Base-by-base conservation (phyloP, 2,888 invertebrate species). In the Magallana nippona region DNA sequence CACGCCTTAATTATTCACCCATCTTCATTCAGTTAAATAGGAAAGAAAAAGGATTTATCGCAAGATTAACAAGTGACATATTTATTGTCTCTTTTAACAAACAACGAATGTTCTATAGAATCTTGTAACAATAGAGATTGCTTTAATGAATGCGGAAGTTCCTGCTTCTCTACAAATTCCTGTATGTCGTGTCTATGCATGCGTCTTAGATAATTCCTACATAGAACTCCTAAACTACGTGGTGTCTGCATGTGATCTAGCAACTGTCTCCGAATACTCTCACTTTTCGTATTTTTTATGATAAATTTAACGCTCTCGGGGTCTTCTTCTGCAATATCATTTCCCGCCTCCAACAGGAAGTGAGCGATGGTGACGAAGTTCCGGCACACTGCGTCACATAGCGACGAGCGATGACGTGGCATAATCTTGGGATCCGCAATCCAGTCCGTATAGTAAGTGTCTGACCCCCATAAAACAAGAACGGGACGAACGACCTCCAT, bases 361-460 rank as follows among this genome's bases (percentile, higher is more conserved):
- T 57, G 78, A 27, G 82, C 82, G 17, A 84, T 84, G 15, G 79
- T 55, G n/a, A 58, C 80, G 15, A 79, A 71, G 55, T 79, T 82
- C 55, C 79, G 79, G 77, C 82, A 84, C 5, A 84, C 55, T 8
- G 84, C 84, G 11, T 78, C 84, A 84, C 84, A 84, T 1, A 84
- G 27, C 17, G 82, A n/a, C 1, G 82, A 82, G 11, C 84, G 55
- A 10, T 82, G 57, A 57, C 63, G 44, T 15, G 84, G 84, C 57
- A 84, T 55, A 13, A 79, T 55, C 10, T 55, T 57, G 1, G 77
- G 80, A 22, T 79, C 78, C 15, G 77, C 77, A 27, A 84, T 82
- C 55, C 62, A 81, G 15, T 63, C 58, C 55, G 55, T 55, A 27
- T 84, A 55, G 56, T 84, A 62, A 2, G 55, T 78, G 55, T 79